Evolutionary conservation across 2,113 vertebrate genomes (phyloP).

Genomic region (Cottus gobio): DNA sequence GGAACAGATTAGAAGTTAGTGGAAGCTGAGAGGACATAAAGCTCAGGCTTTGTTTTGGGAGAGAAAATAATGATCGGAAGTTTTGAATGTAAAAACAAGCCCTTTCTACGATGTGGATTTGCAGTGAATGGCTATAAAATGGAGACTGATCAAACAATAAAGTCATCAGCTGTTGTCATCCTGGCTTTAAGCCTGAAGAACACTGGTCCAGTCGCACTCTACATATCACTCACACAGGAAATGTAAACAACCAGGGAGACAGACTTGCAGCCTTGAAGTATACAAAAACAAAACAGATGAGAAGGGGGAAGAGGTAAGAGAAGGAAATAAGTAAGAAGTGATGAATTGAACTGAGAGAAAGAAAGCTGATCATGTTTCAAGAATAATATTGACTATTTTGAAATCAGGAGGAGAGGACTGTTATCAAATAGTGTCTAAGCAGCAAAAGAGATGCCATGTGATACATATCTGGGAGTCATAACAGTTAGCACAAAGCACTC

Average conservation of each 20-base stretch:
- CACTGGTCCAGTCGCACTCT: slow-evolving; percentile 32
- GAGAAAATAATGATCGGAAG: neutral
- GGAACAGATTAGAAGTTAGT: slow-evolving; percentile 37
- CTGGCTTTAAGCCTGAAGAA: slow-evolving; percentile 39
- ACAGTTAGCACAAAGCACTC: slow-evolving; percentile 35
- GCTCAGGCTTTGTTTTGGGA: slow-evolving; percentile 15
- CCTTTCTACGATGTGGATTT: neutral
- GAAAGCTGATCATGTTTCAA: slow-evolving; percentile 34
- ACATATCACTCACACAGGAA: slow-evolving; percentile 35
- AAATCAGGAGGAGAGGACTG: slow-evolving; percentile 15
- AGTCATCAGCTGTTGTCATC: slow-evolving; percentile 52
- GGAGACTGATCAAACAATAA: slow-evolving; percentile 34
- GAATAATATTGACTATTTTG: slow-evolving; percentile 41
- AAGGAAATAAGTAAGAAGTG: slow-evolving; percentile 2
- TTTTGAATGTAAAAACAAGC: slow-evolving; percentile 21
- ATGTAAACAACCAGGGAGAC: slow-evolving; percentile 26
- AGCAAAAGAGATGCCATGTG: slow-evolving; percentile 37
- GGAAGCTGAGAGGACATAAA: slow-evolving; percentile 4
- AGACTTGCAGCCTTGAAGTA: neutral
- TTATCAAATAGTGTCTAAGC: slow-evolving; percentile 23
- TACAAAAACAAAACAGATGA: neutral
- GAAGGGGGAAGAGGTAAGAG: neutral
- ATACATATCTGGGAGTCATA: slow-evolving; percentile 27
- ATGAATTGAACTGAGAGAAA: slow-evolving; percentile 7
- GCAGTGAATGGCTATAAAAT: slow-evolving; percentile 28